phyloP scores from a whole-genome alignment of 1,140 invertebrate species.

The Pantala flavescens region DNA sequence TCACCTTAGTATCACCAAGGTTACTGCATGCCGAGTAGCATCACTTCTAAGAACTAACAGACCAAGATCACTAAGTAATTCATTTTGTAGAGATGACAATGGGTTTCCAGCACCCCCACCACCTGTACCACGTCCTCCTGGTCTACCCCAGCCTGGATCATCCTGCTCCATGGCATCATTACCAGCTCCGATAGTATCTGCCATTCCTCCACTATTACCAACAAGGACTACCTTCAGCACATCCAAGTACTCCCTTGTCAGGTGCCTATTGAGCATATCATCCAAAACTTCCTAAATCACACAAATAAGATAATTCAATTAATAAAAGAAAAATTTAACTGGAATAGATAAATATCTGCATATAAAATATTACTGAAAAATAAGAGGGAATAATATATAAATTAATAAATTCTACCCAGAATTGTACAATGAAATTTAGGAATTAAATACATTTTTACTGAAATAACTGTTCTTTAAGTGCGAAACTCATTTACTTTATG shows the following conservation, averaged over 20 bases:
- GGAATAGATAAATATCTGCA: not conserved
- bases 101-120: not conserved
- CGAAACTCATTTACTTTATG: no score
- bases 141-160: constrained; percentile 11
- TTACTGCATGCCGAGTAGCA: constrained; percentile 51
- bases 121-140: not conserved
- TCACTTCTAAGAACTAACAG: constrained; percentile 49
- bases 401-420: no score
- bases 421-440: no score
- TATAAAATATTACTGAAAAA: no score
- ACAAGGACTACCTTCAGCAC: constrained; percentile 59
- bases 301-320: not conserved
- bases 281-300: constrained; percentile 61
- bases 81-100: constrained; percentile 33
- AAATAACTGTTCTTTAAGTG: no score
- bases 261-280: constrained; percentile 72
- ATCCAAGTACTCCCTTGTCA: constrained; percentile 81
- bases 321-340: constrained; percentile 14
- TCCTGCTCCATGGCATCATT: constrained; percentile 23
- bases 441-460: no score
- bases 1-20: constrained; percentile 49
- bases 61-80: constrained; percentile 63
- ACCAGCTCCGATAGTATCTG: constrained; percentile 14
- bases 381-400: no score
- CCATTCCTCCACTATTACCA: constrained; percentile 31